A percentile compares a stretch with the other conserved stretches of the same genome.
phyloP scores from a whole-genome alignment of 2,888 invertebrate species.

The Melikaiella ostensackeni region DNA sequence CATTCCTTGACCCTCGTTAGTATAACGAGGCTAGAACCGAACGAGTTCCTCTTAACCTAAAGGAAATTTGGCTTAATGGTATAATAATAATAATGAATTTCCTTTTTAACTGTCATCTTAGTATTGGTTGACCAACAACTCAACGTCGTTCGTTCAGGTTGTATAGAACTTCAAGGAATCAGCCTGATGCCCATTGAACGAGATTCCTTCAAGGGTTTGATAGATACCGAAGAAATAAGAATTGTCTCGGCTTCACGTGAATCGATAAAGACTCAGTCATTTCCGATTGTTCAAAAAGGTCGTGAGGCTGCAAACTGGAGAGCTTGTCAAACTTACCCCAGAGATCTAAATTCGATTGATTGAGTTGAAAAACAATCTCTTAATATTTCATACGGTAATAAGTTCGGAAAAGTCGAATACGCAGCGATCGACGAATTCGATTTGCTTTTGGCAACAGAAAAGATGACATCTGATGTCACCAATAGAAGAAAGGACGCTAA shows the following conservation, averaged over 20 bases:
- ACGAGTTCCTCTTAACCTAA: neutral
- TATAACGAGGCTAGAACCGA: too few species aligned
- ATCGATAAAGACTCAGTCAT: neutral
- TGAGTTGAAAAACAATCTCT: constrained; percentile 85
- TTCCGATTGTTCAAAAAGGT: constrained; percentile 5
- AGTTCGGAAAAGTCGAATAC: constrained; percentile 83
- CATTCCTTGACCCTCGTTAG: too few species aligned
- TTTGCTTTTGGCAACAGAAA: constrained; percentile 85
- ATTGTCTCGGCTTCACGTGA: neutral
- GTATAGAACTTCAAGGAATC: constrained; percentile 44
- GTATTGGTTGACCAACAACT: constrained; percentile 32
- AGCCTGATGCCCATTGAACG: constrained; percentile 79
- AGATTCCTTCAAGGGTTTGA: constrained; percentile 72
- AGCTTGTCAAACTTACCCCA: constrained; percentile 23
- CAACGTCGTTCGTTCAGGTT: constrained; percentile 18
- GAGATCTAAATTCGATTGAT: constrained; percentile 81
- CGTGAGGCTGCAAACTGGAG: constrained; percentile 61
- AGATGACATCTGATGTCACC: constrained; percentile 65
- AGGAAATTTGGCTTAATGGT: too few species aligned
- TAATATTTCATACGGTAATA: constrained; percentile 38
- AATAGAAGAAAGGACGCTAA: too few species aligned
- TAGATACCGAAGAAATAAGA: constrained; percentile 17
- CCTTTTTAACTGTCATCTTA: constrained; percentile 44
- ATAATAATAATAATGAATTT: too few species aligned
- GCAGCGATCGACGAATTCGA: constrained; percentile 88